A percentile compares a stretch with the other conserved stretches of the same genome.
Conservation (phyloP, 2,797 vertebrate species). For the Taenioides sp. region DNA sequence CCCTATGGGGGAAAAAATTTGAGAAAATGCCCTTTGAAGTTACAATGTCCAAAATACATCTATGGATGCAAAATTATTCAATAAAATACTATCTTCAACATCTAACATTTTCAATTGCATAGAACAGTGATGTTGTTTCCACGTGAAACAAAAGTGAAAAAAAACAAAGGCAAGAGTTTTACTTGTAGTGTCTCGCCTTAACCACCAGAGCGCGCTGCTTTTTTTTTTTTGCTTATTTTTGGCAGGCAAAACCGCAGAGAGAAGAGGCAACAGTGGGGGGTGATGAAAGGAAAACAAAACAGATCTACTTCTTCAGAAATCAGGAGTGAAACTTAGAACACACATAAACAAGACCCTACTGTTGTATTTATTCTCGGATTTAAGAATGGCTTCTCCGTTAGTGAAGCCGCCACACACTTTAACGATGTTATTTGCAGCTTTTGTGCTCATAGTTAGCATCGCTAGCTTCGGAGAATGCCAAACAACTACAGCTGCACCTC, state of each 20-base stretch:
- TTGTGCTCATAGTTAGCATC: slow-evolving; percentile 38
- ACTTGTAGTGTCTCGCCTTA: no score
- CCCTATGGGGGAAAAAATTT: no score
- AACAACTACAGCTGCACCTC: slow-evolving; percentile 32
- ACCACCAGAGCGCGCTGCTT: not conserved
- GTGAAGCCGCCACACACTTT: not conserved
- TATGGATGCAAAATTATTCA: no score
- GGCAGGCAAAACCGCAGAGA: not conserved
- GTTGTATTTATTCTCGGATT: not conserved
- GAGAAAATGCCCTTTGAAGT: no score
- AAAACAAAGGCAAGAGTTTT: no score
- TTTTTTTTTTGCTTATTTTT: no score
- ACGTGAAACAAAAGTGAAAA: no score
- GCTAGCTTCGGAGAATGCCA: slow-evolving; percentile 45
- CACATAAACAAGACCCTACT: not conserved
- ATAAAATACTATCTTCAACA: no score
- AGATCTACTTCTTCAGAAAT: not conserved
- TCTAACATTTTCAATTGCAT: no score
- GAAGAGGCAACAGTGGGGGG: not conserved
- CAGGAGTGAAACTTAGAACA: not conserved
- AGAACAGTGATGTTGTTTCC: no score
- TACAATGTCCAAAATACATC: no score
- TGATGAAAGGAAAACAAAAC: not conserved
- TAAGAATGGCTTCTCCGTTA: slow-evolving; percentile 14
- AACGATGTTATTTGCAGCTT: slow-evolving; percentile 11